These are phyloP conservation scores for Eubasilissa splendida DNA, from an alignment of 2,888 invertebrate genomes.

Conservation along the genomic window DNA sequence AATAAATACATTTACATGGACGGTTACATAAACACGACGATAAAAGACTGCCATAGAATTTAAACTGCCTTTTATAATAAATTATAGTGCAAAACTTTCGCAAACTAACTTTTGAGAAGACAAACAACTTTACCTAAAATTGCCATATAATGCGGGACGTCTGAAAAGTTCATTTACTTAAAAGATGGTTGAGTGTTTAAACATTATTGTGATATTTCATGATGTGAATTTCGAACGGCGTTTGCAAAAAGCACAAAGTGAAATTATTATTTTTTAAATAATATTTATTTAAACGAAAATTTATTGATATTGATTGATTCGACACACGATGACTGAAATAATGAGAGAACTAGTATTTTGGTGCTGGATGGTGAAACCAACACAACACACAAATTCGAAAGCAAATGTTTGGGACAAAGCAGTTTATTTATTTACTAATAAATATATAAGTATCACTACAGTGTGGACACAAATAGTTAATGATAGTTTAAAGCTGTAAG, in stretches of 20 bases:
- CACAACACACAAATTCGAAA: constrained; percentile 32
- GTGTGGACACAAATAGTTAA: constrained; percentile 2
- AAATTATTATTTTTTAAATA: constrained; percentile 12
- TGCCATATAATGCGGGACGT: constrained; percentile 46
- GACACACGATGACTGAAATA: constrained; percentile 19
- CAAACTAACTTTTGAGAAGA: constrained; percentile 17
- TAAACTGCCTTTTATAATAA: constrained; percentile 56
- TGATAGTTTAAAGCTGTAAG: background rate
- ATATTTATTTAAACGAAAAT: constrained; percentile 28
- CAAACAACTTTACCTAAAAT: constrained; percentile 23
- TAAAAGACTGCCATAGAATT: constrained; percentile 59
- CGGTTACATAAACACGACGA: constrained; percentile 44
- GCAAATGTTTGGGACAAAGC: background rate
- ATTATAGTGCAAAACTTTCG: constrained; percentile 43
- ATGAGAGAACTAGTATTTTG: constrained; percentile 29
- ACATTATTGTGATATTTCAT: constrained; percentile 41
- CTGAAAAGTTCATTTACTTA: constrained; percentile 7
- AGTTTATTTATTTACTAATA: constrained; percentile 2
- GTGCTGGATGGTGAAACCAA: constrained; percentile 22
- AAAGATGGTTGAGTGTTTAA: constrained; percentile 29
- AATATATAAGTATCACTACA: background rate
- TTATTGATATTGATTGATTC: constrained; percentile 24
- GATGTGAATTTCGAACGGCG: constrained; percentile 5
- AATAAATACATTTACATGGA: background rate
- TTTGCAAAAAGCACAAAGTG: constrained; percentile 28